Base-by-base conservation (phyloP, 2,113 vertebrate genomes). In the Equus przewalskii region DNA sequence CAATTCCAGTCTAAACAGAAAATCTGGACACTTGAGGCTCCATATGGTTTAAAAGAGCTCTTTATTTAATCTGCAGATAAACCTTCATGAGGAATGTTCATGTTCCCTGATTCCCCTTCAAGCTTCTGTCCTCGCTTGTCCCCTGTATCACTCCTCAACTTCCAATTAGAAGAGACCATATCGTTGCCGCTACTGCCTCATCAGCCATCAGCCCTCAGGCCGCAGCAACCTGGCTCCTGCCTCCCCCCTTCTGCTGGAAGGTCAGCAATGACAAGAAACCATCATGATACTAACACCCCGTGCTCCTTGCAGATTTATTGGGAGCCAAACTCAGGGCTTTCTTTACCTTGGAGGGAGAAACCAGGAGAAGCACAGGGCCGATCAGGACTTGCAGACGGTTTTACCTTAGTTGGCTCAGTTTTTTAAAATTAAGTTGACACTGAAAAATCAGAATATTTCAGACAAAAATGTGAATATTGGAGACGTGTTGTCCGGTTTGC, bases 381-480 rank as follows among this genome's bases (percentile, higher is more conserved):
- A 6, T 10, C 0, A 46, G 49, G 56, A 56, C 9, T 62, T 56
- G 7, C 30, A 65, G 28, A 33, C 18, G n/a, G 51, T 65, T 73
- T 90, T 16, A 9, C 7, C 7, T 73, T 49, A 28, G 24, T 13
- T 36, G 49, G 26, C 28, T 87, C 11, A 41, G 15, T 54, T 90
- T 78, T 79, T 30, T 69, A 89, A 81, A 72, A 54, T 83, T 82
- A 73, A 94, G 93, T 60, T 16, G 8, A 51, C 12, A 41, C 21
- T 22, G 21, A 92, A 94, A 96, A 82, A 44, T 49, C 46, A 79
- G 83, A 92, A 30, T 79, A 65, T 64, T 92, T 75, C 69, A 94
- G 36, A 79, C 24, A 75, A 72, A 91, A 60, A 76, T 30, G 6
- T 8, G 11, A 93, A 30, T 51, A 76, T 93, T 30, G 54, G 24